A percentile compares a stretch with the other conserved stretches of the same genome.
Conservation (phyloP, 2,113 vertebrate genomes). For the Butorides virescens region DNA sequence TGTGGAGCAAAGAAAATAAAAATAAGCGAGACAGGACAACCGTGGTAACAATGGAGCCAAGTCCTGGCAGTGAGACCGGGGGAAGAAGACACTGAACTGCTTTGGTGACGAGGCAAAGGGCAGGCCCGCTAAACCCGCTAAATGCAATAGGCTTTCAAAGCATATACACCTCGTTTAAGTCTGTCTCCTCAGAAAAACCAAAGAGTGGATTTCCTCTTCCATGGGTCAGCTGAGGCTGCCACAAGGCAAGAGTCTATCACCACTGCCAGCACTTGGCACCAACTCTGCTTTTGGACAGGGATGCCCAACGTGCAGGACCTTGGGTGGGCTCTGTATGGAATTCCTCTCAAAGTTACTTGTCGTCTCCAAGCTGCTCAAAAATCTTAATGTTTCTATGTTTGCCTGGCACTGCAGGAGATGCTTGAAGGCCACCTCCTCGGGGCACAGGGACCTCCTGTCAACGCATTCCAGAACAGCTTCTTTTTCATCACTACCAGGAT, state of each 20-base stretch:
- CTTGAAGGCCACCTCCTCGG: background rate
- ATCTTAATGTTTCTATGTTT: background rate
- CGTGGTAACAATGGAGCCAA: fast-evolving
- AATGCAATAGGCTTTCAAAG: background rate
- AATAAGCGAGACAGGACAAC: background rate
- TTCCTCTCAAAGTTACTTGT: background rate
- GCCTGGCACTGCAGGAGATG: background rate
- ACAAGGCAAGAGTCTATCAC: background rate
- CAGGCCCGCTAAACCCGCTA: background rate
- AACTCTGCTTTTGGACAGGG: background rate
- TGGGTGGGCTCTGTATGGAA: background rate
- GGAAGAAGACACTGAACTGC: background rate
- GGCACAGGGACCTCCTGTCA: background rate
- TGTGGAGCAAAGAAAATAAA: background rate
- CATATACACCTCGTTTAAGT: background rate
- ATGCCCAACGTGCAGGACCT: background rate
- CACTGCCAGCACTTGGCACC: background rate
- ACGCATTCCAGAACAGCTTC: background rate
- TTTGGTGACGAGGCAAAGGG: background rate
- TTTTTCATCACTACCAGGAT: background rate
- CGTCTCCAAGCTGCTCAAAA: background rate
- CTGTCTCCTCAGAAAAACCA: background rate
- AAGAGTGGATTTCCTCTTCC: background rate
- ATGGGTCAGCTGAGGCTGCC: background rate
- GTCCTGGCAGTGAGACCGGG: background rate